Evolutionary conservation across 2,797 vertebrate genomes (phyloP), one percentile per base, ranked within the genome.

Genomic region (Epinephelus awoara): DNA sequence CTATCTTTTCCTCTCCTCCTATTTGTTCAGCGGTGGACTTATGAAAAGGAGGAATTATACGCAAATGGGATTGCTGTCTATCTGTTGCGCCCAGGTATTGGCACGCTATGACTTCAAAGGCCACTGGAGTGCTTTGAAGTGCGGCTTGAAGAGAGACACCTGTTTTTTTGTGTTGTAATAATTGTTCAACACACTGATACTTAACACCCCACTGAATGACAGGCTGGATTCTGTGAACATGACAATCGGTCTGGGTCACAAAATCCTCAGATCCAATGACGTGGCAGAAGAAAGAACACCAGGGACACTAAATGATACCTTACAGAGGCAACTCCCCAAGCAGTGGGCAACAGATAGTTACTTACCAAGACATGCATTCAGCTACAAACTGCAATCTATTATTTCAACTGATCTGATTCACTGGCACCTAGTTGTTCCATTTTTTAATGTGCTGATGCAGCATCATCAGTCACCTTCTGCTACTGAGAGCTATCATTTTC

Each of bases 81-180:
- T 93, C 91, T 89, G 84, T 83, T 82, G 80, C 57, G 42, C 69
- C 62, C 91, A 93, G 92, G 91, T 93, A 93, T 84, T 68, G 92
- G 83, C 84, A 89, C 59, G 44, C 49, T 11, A n/a, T 52, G 88
- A 92, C 93, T 93, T 96, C 94, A 95, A 95, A 95, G 89, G 81
- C 77, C 50, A 80, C 57, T 17, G 19, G 62, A 9, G 63, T 2
- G 61, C 94, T 95, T 95, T 96, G 94, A 96, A 94, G 94, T 92
- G 54, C 6, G 71, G 81, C 84, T 87, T 42, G 75, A 90, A 87
- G 88, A 88, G 81, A 93, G 87, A 91, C 86, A 83, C 75, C 91
- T 91, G 90, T 84, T 86, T 88, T 84, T 62, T 50, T 67, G 38
- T 65, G 72, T 85, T 62, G 69, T 86, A 83, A 89, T 93, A 88